These are phyloP conservation scores for Aproaerema taeniolella DNA, from an alignment of 2,888 invertebrate genomes.

Conservation along the genomic window DNA sequence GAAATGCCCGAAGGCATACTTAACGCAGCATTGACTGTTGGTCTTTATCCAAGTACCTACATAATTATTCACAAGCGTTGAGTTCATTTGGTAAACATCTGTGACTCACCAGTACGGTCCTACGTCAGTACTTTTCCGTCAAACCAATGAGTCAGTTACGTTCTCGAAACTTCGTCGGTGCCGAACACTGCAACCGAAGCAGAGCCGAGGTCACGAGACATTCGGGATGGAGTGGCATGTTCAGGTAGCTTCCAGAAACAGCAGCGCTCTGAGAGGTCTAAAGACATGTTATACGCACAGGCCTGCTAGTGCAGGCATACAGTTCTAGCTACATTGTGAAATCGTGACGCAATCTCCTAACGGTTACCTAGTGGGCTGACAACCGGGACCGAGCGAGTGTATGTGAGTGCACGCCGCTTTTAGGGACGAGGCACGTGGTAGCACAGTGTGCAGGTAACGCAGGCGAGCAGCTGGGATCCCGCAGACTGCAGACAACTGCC, in stretches of 20 bases:
- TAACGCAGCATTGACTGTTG: not conserved
- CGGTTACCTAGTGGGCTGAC: slow-evolving; percentile 74
- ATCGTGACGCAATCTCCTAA: slow-evolving; percentile 54
- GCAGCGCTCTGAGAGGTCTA: slow-evolving; percentile 55
- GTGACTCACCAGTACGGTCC: slow-evolving; percentile 20
- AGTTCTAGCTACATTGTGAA: slow-evolving; percentile 36
- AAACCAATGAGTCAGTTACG: slow-evolving; percentile 12
- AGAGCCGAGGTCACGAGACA: slow-evolving; percentile 12
- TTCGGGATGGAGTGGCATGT: slow-evolving; percentile 19
- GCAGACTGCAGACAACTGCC: slow-evolving; percentile 29
- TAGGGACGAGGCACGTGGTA: slow-evolving; percentile 30
- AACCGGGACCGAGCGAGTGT: slow-evolving; percentile 51
- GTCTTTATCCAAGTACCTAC: not conserved
- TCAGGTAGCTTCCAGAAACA: slow-evolving; percentile 24
- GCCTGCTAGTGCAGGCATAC: slow-evolving; percentile 39
- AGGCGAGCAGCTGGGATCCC: slow-evolving; percentile 20
- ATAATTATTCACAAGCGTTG: not conserved
- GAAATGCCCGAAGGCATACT: slow-evolving; percentile 19
- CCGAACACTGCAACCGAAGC: slow-evolving; percentile 15
- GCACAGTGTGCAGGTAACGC: slow-evolving; percentile 37
- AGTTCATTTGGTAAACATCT: slow-evolving; percentile 14
- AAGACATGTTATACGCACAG: slow-evolving; percentile 57
- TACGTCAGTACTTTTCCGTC: slow-evolving; percentile 13
- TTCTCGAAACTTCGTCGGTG: slow-evolving; percentile 9
- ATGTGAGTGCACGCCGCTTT: slow-evolving; percentile 39